Evolutionary conservation across 2,888 invertebrate genomes (phyloP).

Genomic region (Orgyia antiqua): DNA sequence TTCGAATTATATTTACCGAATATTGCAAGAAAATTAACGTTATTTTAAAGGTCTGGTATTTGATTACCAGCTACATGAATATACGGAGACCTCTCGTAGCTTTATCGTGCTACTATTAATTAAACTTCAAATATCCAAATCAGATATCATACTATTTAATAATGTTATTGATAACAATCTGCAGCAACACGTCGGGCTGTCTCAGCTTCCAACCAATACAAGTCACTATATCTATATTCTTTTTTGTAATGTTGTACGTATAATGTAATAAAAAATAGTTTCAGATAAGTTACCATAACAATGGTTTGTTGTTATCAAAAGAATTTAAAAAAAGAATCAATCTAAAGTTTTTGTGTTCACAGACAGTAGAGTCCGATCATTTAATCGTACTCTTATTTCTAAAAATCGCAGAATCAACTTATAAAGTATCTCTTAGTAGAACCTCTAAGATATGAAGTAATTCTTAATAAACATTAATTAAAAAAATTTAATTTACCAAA

Average conservation of each 20-base stretch:
- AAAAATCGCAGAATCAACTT: too few relatives aligned
- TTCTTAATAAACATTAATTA: too few relatives aligned
- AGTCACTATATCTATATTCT: not conserved
- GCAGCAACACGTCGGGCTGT: not conserved
- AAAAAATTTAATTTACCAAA: too few relatives aligned
- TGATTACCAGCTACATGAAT: too few relatives aligned
- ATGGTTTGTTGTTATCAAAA: not conserved
- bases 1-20: too few relatives aligned
- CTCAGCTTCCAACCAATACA: not conserved
- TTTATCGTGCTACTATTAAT: not conserved
- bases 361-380: not conserved
- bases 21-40: too few relatives aligned
- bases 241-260: not conserved
- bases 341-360: not conserved
- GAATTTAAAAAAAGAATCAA: not conserved
- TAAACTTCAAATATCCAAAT: not conserved
- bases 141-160: not conserved
- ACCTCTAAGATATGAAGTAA: too few relatives aligned
- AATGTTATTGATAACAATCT: not conserved
- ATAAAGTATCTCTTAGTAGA: too few relatives aligned
- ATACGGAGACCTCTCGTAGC: not conserved
- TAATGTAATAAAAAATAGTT: not conserved
- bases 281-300: not conserved
- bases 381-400: not conserved
- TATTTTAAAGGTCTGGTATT: too few relatives aligned